A percentile compares a stretch with the other conserved stretches of the same genome.
phyloP scores from a whole-genome alignment of 2,797 vertebrate genomes.

The Buphagus erythrorhynchus region DNA sequence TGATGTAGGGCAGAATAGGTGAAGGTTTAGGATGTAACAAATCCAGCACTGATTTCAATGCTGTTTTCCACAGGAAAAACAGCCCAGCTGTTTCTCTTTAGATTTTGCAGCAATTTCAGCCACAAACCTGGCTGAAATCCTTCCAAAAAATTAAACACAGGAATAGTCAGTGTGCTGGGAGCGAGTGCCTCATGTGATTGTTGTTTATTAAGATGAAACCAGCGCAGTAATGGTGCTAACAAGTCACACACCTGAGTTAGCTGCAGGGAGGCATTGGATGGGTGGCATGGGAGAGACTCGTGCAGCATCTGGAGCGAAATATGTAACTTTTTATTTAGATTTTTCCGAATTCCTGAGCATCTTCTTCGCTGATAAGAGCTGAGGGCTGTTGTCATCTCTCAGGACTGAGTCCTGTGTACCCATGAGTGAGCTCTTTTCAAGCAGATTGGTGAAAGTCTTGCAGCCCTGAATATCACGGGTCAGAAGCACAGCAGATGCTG shows the following conservation, averaged over 20 bases:
- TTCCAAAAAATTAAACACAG: not conserved
- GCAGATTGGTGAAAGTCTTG: not conserved
- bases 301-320: not conserved
- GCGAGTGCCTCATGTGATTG: not conserved
- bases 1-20: accelerated
- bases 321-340: not conserved
- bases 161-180: not conserved
- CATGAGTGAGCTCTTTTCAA: not conserved
- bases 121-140: not conserved
- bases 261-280: not conserved
- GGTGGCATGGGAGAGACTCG: accelerated
- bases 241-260: not conserved
- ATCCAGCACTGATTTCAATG: not conserved
- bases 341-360: accelerated
- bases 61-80: not conserved
- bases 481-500: not conserved
- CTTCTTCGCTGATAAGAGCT: not conserved
- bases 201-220: not conserved
- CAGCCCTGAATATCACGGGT: not conserved
- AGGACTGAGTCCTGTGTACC: not conserved
- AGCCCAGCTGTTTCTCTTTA: not conserved
- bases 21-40: not conserved
- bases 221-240: too few species aligned
- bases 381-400: not conserved
- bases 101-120: not conserved